Evolutionary conservation across 2,888 invertebrate genomes (phyloP).

Genomic region (Acleris cristana): DNA sequence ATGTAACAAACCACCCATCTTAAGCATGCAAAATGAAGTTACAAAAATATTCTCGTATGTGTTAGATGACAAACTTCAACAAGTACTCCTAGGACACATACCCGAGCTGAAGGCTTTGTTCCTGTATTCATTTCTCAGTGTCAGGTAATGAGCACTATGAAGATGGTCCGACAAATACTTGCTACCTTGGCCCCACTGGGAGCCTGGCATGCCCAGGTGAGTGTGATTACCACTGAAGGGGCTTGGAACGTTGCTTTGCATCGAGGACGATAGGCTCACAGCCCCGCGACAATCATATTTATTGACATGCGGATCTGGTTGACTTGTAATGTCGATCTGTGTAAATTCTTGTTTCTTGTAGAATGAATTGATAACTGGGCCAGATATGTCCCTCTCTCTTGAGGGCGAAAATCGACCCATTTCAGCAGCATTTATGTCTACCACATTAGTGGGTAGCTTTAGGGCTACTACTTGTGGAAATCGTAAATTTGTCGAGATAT

Average conservation of each 20-base stretch:
- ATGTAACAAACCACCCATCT: slow-evolving; percentile 5
- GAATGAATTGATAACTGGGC: slow-evolving; percentile 82
- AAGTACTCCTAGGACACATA: slow-evolving; percentile 49
- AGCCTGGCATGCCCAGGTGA: slow-evolving; percentile 91
- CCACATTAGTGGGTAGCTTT: slow-evolving; percentile 85
- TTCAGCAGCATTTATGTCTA: slow-evolving; percentile 86
- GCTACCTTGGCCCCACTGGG: slow-evolving; percentile 87
- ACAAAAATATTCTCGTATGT: not conserved
- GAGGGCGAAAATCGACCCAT: slow-evolving; percentile 86
- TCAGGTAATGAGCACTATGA: slow-evolving; percentile 86
- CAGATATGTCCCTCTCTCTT: slow-evolving; percentile 85
- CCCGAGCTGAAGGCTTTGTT: slow-evolving; percentile 59
- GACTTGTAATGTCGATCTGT: slow-evolving; percentile 64
- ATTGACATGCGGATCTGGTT: slow-evolving; percentile 84
- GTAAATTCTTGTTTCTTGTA: slow-evolving; percentile 58
- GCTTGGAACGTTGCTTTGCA: slow-evolving; percentile 90
- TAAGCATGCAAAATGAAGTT: not conserved
- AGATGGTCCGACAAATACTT: slow-evolving; percentile 88
- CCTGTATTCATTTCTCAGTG: slow-evolving; percentile 79
- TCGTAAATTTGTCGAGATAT: slow-evolving; percentile 72
- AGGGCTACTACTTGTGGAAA: slow-evolving; percentile 82
- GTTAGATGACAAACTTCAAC: slow-evolving; percentile 4
- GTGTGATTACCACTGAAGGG: slow-evolving; percentile 86
- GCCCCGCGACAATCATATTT: slow-evolving; percentile 88
- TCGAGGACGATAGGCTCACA: slow-evolving; percentile 86